Percentiles rank a stretch among this genome's conserved stretches.
Conservation (phyloP, 2,888 invertebrate species). For the Sarcophaga carnaria region DNA sequence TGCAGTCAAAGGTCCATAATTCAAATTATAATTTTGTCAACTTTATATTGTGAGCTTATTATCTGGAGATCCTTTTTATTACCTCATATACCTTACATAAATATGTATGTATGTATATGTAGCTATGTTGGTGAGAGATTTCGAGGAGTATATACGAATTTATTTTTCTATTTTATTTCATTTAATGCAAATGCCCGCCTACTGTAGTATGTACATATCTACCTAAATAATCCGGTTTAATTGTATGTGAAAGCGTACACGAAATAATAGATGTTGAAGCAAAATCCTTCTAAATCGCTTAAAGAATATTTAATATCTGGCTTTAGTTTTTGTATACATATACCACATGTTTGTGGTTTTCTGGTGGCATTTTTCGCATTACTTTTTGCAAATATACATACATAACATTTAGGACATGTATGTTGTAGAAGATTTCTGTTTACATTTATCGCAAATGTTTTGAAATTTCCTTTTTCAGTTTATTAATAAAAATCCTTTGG, state of each 20-base stretch:
- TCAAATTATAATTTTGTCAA: constrained; percentile 61
- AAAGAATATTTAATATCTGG: constrained; percentile 63
- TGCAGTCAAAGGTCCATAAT: constrained; percentile 47
- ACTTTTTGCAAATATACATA: constrained; percentile 12
- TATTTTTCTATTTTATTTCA: neutral
- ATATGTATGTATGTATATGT: too few relatives aligned
- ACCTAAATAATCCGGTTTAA: neutral
- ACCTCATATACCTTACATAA: too few relatives aligned
- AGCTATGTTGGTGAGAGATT: too few relatives aligned
- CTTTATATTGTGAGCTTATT: constrained; percentile 8
- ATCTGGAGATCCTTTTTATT: neutral
- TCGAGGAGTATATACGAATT: too few relatives aligned
- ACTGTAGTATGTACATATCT: neutral
- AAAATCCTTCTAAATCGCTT: constrained; percentile 62
- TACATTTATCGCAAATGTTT: too few relatives aligned
- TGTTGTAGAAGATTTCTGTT: too few relatives aligned
- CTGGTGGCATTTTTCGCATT: constrained; percentile 49
- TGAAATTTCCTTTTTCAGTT: too few relatives aligned
- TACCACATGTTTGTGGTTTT: constrained; percentile 32
- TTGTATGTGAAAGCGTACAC: constrained; percentile 16
- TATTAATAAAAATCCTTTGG: too few relatives aligned
- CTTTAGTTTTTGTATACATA: constrained; percentile 44
- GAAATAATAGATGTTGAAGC: constrained; percentile 50
- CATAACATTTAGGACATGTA: too few relatives aligned
- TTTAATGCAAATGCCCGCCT: neutral